phyloP scores from a whole-genome alignment of 2,113 vertebrate genomes.

The Neofelis nebulosa region DNA sequence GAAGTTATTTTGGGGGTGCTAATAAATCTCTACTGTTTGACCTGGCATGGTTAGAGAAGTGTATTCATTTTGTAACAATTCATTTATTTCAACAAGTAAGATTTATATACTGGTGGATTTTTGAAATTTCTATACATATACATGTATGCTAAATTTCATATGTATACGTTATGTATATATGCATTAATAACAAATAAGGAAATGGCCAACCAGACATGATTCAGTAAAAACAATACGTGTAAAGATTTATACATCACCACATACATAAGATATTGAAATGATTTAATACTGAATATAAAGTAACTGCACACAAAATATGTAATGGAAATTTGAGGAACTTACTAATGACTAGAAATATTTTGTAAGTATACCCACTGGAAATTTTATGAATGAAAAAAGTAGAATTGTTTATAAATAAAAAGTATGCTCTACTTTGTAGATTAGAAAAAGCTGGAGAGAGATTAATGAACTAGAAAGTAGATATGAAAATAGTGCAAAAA shows the following conservation, averaged over 20 bases:
- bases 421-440: neutral
- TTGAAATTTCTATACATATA: neutral
- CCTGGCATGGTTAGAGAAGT: neutral
- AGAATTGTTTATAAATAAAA: neutral
- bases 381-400: neutral
- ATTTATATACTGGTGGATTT: neutral
- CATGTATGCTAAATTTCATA: neutral
- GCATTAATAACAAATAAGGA: neutral
- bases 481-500: neutral
- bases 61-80: neutral
- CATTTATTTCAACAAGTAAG: neutral
- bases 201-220: neutral
- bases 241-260: neutral
- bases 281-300: neutral
- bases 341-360: neutral
- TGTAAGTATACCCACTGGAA: neutral
- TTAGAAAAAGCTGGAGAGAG: neutral
- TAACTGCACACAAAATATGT: neutral
- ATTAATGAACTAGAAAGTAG: neutral
- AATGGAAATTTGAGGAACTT: neutral
- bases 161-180: neutral
- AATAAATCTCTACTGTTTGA: neutral
- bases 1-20: neutral
- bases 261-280: neutral
- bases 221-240: neutral